These are phyloP conservation scores for Holocentrus rufus DNA, from an alignment of 2,797 vertebrate genomes.

Conservation along the genomic window DNA sequence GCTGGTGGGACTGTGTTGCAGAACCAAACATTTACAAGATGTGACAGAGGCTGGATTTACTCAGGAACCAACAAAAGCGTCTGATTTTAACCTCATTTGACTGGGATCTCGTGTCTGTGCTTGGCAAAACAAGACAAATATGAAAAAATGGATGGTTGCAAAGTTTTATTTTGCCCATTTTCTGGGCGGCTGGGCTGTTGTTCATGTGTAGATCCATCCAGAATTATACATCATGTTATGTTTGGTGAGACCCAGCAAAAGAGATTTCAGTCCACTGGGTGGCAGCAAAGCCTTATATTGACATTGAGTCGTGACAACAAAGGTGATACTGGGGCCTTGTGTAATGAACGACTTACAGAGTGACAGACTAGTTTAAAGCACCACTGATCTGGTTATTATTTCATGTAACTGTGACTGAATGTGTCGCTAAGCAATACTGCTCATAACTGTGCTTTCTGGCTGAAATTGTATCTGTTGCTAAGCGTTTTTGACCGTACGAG, in stretches of 20 bases:
- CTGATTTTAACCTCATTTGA: background rate
- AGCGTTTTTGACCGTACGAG: slow-evolving; percentile 56
- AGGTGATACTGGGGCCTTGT: background rate
- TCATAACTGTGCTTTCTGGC: slow-evolving; percentile 54
- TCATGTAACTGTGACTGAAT: slow-evolving; percentile 58
- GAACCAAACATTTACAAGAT: slow-evolving; percentile 15
- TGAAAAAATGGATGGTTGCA: background rate
- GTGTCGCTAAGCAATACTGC: slow-evolving; percentile 62
- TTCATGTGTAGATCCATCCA: slow-evolving; percentile 41
- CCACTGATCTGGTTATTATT: slow-evolving; percentile 30
- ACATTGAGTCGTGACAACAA: slow-evolving; percentile 4
- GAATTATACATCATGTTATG: slow-evolving; percentile 9
- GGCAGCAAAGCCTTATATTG: slow-evolving; percentile 53
- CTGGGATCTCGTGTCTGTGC: background rate
- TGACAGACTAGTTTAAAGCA: background rate
- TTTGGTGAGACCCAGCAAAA: slow-evolving; percentile 1
- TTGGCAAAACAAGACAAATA: background rate
- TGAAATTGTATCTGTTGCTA: slow-evolving; percentile 53
- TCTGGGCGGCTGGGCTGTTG: background rate
- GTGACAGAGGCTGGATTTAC: slow-evolving; percentile 33
- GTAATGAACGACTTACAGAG: too few species aligned
- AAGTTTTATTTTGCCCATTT: background rate
- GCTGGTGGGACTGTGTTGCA: slow-evolving; percentile 3
- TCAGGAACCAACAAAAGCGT: slow-evolving; percentile 11
- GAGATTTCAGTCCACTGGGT: slow-evolving; percentile 53